A percentile compares a stretch with the other conserved stretches of the same genome.
These are phyloP conservation scores for Baryphthengus martii DNA, from an alignment of 2,113 vertebrate species.

Conservation along the genomic window DNA sequence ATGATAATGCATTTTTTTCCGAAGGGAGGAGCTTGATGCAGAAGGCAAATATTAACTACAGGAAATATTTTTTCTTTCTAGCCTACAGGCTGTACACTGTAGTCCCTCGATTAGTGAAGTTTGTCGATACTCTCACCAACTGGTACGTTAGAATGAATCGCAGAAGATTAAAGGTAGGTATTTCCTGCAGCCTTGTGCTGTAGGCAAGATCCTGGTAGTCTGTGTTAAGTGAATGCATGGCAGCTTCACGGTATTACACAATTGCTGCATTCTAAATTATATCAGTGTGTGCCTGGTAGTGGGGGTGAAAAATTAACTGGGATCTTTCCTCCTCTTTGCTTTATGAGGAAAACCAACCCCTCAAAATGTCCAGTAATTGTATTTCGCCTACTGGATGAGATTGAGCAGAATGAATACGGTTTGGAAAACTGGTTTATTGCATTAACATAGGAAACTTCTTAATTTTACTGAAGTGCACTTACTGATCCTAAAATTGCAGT, in stretches of 20 bases:
- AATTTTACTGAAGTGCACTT: neutral
- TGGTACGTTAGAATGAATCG: slow-evolving; percentile 98
- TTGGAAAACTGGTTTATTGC: neutral
- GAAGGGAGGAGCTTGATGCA: neutral
- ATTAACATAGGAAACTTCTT: neutral
- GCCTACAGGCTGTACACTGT: slow-evolving; percentile 94
- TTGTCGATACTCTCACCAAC: slow-evolving; percentile 95
- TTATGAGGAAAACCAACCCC: neutral
- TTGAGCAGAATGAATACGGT: neutral
- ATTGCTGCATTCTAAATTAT: neutral
- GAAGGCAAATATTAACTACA: neutral
- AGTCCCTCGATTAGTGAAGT: slow-evolving; percentile 94
- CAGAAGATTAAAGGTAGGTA: slow-evolving; percentile 89
- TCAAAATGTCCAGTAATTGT: neutral
- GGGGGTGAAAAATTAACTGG: neutral
- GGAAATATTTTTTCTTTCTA: slow-evolving; percentile 48
- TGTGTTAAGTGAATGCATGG: neutral
- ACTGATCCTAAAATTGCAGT: neutral
- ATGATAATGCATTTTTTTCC: neutral
- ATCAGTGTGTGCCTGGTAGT: neutral
- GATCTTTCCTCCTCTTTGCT: too few species aligned
- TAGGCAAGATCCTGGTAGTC: neutral
- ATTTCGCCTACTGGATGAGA: neutral
- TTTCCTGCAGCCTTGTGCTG: neutral
- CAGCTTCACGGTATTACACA: neutral